Conservation (phyloP, 30 jellyfish, hydroid and myxozoan genomes). For the Chironex yamaguchii region DNA sequence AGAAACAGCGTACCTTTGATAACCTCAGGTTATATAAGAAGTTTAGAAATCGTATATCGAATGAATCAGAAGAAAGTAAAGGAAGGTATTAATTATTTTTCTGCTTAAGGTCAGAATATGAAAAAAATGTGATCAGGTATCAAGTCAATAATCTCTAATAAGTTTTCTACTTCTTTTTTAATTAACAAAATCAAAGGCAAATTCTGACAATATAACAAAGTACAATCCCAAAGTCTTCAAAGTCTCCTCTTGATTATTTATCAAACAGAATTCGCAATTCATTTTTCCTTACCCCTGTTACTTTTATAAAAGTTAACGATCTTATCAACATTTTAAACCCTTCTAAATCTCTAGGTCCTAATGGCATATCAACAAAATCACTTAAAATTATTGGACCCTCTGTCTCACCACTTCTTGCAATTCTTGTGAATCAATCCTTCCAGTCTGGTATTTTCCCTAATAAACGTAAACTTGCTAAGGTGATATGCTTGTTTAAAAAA, state of each 20-base stretch:
- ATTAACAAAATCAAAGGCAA: too few relatives aligned
- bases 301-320: constrained; percentile 45
- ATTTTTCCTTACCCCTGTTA: constrained; percentile 47
- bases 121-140: too few relatives aligned
- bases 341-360: constrained; percentile 59
- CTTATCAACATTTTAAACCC: constrained; percentile 36
- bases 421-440: constrained; percentile 28
- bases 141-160: too few relatives aligned
- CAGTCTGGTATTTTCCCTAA: constrained; percentile 37
- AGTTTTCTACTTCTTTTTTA: too few relatives aligned
- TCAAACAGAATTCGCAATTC: constrained; percentile 3
- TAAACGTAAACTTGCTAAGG: constrained; percentile 16
- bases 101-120: too few relatives aligned
- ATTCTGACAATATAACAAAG: constrained; percentile 17
- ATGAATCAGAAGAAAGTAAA: too few relatives aligned
- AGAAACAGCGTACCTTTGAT: too few relatives aligned
- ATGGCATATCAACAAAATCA: constrained; percentile 33
- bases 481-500: constrained; percentile 43
- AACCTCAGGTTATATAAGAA: too few relatives aligned
- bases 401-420: constrained; percentile 51
- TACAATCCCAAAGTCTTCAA: neutral
- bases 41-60: too few relatives aligned
- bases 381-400: constrained; percentile 30
- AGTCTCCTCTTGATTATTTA: neutral
- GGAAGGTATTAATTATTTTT: too few relatives aligned